phyloP scores from a whole-genome alignment of 2,888 invertebrate species.

The Adelognathus sp. region DNA sequence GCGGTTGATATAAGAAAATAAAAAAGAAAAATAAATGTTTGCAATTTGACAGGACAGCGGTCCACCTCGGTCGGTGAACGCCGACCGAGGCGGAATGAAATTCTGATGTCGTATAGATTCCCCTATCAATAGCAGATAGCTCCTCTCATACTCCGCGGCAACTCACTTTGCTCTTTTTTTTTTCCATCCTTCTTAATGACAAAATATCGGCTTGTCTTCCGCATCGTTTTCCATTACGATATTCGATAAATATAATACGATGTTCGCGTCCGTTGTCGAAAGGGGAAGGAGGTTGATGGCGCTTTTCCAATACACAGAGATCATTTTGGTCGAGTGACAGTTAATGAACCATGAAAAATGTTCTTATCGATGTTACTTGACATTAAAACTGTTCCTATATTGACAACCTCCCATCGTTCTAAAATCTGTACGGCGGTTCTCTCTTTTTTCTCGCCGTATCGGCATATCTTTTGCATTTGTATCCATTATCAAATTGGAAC shows the following conservation, averaged over 20 bases:
- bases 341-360: no score
- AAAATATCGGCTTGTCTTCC: conserved; percentile 20
- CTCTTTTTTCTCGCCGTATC: no score
- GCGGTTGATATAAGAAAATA: not conserved
- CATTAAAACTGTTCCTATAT: no score
- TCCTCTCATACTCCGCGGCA: not conserved
- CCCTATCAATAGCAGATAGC: conserved; percentile 37
- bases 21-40: conserved; percentile 1
- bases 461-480: no score
- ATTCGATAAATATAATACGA: not conserved
- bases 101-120: conserved; percentile 30
- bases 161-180: not conserved
- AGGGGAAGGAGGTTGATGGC: not conserved
- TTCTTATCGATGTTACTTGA: no score
- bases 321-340: no score
- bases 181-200: not conserved
- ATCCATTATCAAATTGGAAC: no score
- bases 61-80: not conserved
- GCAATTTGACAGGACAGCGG: conserved; percentile 18
- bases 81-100: not conserved
- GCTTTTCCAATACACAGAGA: no score
- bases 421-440: no score
- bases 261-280: not conserved
- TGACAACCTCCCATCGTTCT: no score
- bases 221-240: not conserved